Base-by-base conservation (phyloP, 1,140 invertebrate species). In the Reticulitermes speratus region DNA sequence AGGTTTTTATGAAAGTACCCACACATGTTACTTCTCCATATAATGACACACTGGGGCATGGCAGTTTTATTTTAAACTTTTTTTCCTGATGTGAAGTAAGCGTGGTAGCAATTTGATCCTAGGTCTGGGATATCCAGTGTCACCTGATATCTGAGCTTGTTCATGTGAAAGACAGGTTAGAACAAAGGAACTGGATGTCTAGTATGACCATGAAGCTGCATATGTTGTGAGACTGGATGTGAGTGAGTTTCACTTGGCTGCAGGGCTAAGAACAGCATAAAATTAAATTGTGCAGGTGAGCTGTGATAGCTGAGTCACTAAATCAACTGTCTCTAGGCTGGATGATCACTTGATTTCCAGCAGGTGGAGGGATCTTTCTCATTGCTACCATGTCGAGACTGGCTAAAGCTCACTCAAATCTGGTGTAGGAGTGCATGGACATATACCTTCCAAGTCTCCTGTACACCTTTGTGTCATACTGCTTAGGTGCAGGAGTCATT, bases 101-200 rank as follows among this genome's bases (percentile, higher is more conserved):
- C 65, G n/a, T n/a, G 65, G n/a, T 75, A 75, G 65, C 25, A 75
- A 75, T 75, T 75, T 75, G n/a, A 75, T 75, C 30, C 65, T 30
- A 75, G 65, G 65, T 75, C 65, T 75, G 65, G 65, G 65, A 75
- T 75, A 75, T 75, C 25, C 25, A 75, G n/a, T 75, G 65, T 75
- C 65, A 75, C 25, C 59, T n/a, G 65, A 75, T 75, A 75, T 75
- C 65, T 11, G 65, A 75, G 65, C 65, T 75, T 9, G 65, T 75
- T 75, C 25, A 8, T 30, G 14, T 30, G 65, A 75, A 25, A 75
- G 25, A 30, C 65, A 5, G 65, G 65, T 75, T 25, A 30, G 65
- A 25, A 75, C 65, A 75, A 75, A 75, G 65, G 65, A 75, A 75
- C 65, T 75, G 65, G 59, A 21, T 65, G 59, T 2, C 12, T 65